These are phyloP conservation scores for Channa maculata DNA, from an alignment of 2,113 vertebrate genomes.

Conservation along the genomic window DNA sequence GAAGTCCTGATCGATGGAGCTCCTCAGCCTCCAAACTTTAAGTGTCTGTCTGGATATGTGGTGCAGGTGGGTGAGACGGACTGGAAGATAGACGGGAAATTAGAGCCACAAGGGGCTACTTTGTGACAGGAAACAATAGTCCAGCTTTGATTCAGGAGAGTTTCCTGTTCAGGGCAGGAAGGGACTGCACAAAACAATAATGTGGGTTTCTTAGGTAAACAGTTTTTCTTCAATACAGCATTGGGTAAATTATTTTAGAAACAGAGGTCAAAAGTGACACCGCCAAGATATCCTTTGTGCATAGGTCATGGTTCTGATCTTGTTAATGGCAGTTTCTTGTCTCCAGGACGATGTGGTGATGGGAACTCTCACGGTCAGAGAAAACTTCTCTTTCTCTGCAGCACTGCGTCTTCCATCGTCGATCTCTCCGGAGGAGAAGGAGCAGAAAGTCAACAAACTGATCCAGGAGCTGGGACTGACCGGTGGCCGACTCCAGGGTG, in stretches of 20 bases:
- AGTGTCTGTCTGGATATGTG: conserved; percentile 94
- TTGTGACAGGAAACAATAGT: neutral
- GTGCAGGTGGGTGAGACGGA: conserved; percentile 85
- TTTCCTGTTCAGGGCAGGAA: conserved; percentile 30
- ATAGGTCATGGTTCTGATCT: too few relatives aligned
- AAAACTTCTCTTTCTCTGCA: conserved; percentile 95
- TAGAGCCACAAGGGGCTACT: neutral
- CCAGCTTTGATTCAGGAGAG: conserved; percentile 9
- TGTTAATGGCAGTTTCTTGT: neutral
- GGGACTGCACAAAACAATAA: conserved; percentile 19
- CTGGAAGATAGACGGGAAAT: neutral
- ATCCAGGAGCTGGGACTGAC: conserved; percentile 90
- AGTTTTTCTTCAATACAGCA: neutral
- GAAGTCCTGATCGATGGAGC: conserved; percentile 88
- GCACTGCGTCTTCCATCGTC: conserved; percentile 88
- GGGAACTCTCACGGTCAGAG: conserved; percentile 94
- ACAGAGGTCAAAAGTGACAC: neutral
- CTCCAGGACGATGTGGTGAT: conserved; percentile 93
- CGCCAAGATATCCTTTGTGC: neutral
- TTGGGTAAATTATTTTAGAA: neutral
- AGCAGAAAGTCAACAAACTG: conserved; percentile 84
- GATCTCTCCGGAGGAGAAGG: conserved; percentile 83
- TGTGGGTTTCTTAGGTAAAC: neutral
- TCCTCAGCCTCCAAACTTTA: conserved; percentile 92
- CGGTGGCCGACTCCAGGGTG: conserved; percentile 91